Evolutionary conservation across 1,140 invertebrate genomes (phyloP).

Genomic region (Drosophila sechellia): DNA sequence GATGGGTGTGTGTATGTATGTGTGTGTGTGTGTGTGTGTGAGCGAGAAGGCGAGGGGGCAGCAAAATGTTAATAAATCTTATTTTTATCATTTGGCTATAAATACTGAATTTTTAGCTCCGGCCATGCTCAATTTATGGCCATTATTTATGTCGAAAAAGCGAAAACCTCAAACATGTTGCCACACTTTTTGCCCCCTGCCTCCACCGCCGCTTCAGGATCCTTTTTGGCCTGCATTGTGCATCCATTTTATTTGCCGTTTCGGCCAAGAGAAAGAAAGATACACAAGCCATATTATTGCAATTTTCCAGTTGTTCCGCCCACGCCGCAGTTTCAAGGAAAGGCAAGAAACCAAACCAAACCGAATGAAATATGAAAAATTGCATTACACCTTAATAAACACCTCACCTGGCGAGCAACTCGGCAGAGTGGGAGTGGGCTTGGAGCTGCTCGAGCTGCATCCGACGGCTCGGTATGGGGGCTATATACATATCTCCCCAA

Average conservation of each 20-base stretch:
- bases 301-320: slow-evolving; percentile 82
- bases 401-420: slow-evolving; percentile 69
- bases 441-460: slow-evolving; percentile 9
- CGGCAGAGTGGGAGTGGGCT: slow-evolving; percentile 22
- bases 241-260: slow-evolving; percentile 74
- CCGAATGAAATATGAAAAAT: slow-evolving; percentile 79
- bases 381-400: slow-evolving; percentile 83
- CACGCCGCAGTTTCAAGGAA: slow-evolving; percentile 50
- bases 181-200: slow-evolving; percentile 66
- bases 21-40: slow-evolving; percentile 26
- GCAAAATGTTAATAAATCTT: slow-evolving; percentile 85
- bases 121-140: slow-evolving; percentile 84
- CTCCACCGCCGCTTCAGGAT: slow-evolving; percentile 22
- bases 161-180: slow-evolving; percentile 83
- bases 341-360: slow-evolving; percentile 30
- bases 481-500: slow-evolving; percentile 54
- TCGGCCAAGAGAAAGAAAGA: slow-evolving; percentile 55
- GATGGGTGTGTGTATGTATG: slow-evolving; percentile 22
- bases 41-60: slow-evolving; percentile 48
- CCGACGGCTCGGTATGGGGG: not conserved
- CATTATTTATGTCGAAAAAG: slow-evolving; percentile 84
- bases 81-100: slow-evolving; percentile 85
- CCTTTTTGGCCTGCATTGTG: slow-evolving; percentile 63
- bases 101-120: slow-evolving; percentile 85
- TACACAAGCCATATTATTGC: slow-evolving; percentile 80